Conservation (phyloP, 2,113 vertebrate genomes). For the Euleptes europaea region DNA sequence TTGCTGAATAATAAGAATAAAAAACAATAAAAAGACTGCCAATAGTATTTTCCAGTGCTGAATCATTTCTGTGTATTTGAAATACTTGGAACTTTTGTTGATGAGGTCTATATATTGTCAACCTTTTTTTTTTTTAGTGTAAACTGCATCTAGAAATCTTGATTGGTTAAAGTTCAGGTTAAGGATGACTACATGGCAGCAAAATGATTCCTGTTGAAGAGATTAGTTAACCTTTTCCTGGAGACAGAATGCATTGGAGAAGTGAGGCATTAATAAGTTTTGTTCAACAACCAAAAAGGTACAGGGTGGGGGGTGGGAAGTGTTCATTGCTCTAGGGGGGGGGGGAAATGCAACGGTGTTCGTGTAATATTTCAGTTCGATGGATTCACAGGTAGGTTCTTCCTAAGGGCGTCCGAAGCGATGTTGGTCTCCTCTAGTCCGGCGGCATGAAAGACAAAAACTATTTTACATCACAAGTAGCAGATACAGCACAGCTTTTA, state of each 20-base stretch:
- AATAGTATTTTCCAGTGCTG: conserved; percentile 71
- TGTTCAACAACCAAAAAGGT: conserved; percentile 69
- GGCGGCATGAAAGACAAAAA: conserved; percentile 83
- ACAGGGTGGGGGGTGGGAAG: conserved; percentile 64
- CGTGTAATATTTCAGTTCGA: conserved; percentile 70
- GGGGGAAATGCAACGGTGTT: conserved; percentile 63
- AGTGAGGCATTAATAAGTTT: conserved; percentile 63
- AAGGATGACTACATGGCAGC: conserved; percentile 67
- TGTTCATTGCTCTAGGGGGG: conserved; percentile 60
- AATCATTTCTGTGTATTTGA: conserved; percentile 31
- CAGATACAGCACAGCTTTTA: conserved; percentile 77
- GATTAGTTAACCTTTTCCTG: conserved; percentile 57
- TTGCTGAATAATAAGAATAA: conserved; percentile 53
- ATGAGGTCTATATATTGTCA: conserved; percentile 67
- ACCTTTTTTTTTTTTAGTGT: conserved; percentile 70
- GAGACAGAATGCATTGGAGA: conserved; percentile 69
- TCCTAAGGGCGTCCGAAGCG: conserved; percentile 74
- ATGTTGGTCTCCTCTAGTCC: conserved; percentile 74
- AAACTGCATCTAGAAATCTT: conserved; percentile 75
- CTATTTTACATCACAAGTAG: conserved; percentile 77
- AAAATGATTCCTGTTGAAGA: conserved; percentile 71
- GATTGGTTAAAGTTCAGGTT: conserved; percentile 64
- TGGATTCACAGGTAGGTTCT: conserved; percentile 74
- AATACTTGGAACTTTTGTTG: conserved; percentile 44
- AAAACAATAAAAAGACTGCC: conserved; percentile 47